Base-by-base conservation (phyloP, 2,113 vertebrate genomes). In the Saguinus midas region DNA sequence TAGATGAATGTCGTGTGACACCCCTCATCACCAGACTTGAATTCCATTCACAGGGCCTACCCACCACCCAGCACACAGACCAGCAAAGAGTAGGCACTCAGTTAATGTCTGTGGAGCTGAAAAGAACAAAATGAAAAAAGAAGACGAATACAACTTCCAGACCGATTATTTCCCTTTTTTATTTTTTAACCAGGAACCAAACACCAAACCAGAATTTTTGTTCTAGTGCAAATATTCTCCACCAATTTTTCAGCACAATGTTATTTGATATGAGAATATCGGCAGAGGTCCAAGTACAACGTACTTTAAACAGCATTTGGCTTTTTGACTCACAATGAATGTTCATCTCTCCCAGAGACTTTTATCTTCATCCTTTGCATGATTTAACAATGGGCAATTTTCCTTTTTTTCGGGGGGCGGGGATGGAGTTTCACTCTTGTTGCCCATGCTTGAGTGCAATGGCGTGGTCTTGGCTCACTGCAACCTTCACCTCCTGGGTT, bases 361-460 rank as follows among this genome's bases (percentile, higher is more conserved):
- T 29, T 75, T 96, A 80, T 85, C 17, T 21, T 96, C 52, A 73
- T 89, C 90, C 55, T 97, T 94, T 16, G 10, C 64, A 21, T 86
- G 87, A 66, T 85, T 94, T 97, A 91, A 96, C 58, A 91, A 92
- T 57, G 32, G 95, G 37, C 35, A 92, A 92, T 45, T 88, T 95
- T 83, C 52, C 91, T 85, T 1, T 95, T 86, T 95, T 91, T 72
- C 23, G 25, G 29, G 37, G 37, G 3, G 37, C n/a, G 37, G 37
- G 37, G 27, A 64, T 6, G 27, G 27, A 64, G 27, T 64, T 64
- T 29, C 0, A 2, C 27, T 13, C 61, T 64, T 64, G 27, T 64
- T 64, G 61, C 61, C 27, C 27, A 29, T 64, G 61, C 27, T 29
- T 27, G 61, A 64, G 61, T 64, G 61, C 11, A 64, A 64, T 64